Conservation (phyloP, 2,113 vertebrate species). For the Ifrita kowaldi region DNA sequence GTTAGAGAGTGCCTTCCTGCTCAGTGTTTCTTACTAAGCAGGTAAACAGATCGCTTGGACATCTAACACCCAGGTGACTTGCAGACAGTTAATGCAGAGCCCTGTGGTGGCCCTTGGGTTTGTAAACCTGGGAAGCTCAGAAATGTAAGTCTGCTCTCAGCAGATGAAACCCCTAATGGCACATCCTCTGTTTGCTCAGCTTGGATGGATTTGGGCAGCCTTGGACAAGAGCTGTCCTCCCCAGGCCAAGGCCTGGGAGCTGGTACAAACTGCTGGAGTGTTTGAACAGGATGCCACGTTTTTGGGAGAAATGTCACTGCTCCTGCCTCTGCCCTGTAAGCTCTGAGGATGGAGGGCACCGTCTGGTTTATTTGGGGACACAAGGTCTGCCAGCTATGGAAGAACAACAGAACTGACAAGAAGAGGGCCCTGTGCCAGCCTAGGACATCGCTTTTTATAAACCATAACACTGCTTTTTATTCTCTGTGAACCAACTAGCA, state of each 20-base stretch:
- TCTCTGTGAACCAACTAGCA: background rate
- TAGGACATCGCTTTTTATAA: background rate
- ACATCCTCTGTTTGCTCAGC: background rate
- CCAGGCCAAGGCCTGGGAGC: accelerated
- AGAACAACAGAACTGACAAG: background rate
- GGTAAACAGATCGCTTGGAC: background rate
- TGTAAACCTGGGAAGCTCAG: background rate
- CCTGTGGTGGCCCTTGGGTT: background rate
- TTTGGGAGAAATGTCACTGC: accelerated
- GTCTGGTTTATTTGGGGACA: background rate
- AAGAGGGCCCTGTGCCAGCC: background rate
- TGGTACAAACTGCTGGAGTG: accelerated
- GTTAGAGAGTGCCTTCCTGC: background rate
- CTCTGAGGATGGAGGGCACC: background rate
- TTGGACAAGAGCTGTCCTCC: background rate
- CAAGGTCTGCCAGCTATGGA: background rate
- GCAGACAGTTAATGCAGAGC: accelerated
- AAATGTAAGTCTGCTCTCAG: background rate
- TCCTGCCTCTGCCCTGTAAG: background rate
- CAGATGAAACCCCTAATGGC: background rate
- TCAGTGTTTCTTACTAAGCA: background rate
- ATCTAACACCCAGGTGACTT: background rate
- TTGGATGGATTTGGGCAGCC: background rate
- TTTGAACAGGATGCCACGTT: background rate
- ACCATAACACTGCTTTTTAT: background rate